Evolutionary conservation across 2,888 invertebrate genomes (phyloP).

Genomic region (Ophion costatus): DNA sequence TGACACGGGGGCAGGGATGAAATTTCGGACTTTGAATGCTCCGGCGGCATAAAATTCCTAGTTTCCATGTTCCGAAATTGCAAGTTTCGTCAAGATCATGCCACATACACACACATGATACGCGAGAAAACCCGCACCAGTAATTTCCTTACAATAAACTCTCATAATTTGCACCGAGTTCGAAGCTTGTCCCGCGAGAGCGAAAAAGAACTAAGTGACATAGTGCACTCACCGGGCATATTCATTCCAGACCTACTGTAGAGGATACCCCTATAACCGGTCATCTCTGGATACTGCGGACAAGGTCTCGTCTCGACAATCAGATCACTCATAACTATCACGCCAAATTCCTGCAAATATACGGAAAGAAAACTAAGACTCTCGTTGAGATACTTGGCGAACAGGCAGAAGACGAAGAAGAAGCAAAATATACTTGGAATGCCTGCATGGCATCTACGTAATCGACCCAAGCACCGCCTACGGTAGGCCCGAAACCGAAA

Average conservation of each 20-base stretch:
- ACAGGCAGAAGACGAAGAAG: too few species aligned
- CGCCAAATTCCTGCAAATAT: slow-evolving; percentile 83
- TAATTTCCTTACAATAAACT: too few species aligned
- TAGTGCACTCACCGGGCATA: slow-evolving; percentile 70
- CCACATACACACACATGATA: too few species aligned
- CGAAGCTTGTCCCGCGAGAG: not conserved
- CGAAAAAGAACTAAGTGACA: not conserved
- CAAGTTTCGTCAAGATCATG: too few species aligned
- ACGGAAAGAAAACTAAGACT: not conserved
- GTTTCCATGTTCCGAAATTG: too few species aligned
- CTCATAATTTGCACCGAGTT: too few species aligned
- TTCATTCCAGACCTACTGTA: slow-evolving; percentile 70
- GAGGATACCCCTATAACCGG: slow-evolving; percentile 65
- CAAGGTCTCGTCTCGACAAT: slow-evolving; percentile 85
- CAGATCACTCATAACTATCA: slow-evolving; percentile 85
- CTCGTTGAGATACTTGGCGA: not conserved
- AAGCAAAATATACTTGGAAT: slow-evolving; percentile 78
- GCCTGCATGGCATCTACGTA: slow-evolving; percentile 83
- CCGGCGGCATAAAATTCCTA: too few species aligned
- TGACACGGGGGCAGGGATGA: too few species aligned
- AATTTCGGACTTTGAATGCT: too few species aligned
- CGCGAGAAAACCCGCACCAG: too few species aligned
- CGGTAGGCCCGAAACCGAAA: slow-evolving; percentile 59
- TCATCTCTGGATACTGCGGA: slow-evolving; percentile 73
- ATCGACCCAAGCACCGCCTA: slow-evolving; percentile 72